A percentile compares a stretch with the other conserved stretches of the same genome.
phyloP scores from a whole-genome alignment of 2,113 vertebrate species.

The Boleophthalmus pectinirostris region DNA sequence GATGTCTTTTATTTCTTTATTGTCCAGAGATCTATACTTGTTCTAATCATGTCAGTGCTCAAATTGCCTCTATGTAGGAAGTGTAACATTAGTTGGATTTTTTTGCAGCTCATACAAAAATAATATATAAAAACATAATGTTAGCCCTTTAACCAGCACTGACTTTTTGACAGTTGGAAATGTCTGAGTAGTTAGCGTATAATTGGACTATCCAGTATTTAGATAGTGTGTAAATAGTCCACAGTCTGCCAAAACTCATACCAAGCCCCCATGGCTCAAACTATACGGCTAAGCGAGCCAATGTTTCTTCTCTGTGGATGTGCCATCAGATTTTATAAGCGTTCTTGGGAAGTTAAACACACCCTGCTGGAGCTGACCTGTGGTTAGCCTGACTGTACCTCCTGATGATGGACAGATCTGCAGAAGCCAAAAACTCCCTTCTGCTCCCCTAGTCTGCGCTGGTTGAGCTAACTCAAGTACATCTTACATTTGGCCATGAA shows the following conservation, averaged over 20 bases:
- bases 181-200: background rate
- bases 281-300: constrained; percentile 4
- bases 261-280: background rate
- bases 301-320: background rate
- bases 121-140: too few relatives aligned
- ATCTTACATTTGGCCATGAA: background rate
- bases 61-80: too few relatives aligned
- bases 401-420: constrained; percentile 57
- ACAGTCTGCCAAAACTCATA: constrained; percentile 1
- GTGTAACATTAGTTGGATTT: too few relatives aligned
- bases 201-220: background rate
- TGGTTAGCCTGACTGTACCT: constrained; percentile 45
- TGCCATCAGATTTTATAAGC: constrained; percentile 1
- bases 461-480: background rate
- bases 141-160: too few relatives aligned
- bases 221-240: background rate
- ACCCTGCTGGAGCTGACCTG: constrained; percentile 38
- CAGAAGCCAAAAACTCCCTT: constrained; percentile 15
- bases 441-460: background rate
- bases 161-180: background rate
- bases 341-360: constrained; percentile 12
- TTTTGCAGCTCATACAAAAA: too few relatives aligned
- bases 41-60: too few relatives aligned
- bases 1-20: too few relatives aligned
- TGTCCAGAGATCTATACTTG: too few relatives aligned